Conservation (phyloP, 2,797 vertebrate species). For the Bradypodion ventrale region DNA sequence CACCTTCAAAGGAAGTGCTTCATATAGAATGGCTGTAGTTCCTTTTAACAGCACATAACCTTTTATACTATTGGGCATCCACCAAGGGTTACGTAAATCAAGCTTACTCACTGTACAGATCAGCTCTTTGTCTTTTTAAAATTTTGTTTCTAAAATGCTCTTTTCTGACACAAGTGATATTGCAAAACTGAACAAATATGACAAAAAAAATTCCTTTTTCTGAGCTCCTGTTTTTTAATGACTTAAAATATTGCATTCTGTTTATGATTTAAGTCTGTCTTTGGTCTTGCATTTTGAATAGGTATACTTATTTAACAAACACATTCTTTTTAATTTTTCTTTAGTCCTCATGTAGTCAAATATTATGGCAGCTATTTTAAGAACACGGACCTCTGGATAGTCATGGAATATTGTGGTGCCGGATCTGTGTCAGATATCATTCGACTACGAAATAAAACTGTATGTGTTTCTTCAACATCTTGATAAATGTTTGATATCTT, state of each 20-base stretch:
- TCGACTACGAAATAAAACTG: constrained; percentile 92
- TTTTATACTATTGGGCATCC: constrained; percentile 3
- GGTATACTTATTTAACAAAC: neutral
- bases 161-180: neutral
- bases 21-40: neutral
- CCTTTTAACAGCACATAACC: neutral
- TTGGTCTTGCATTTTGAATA: neutral
- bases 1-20: constrained; percentile 9
- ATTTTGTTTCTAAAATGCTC: constrained; percentile 8
- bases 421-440: constrained; percentile 95
- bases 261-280: neutral
- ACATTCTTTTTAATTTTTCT: constrained; percentile 16
- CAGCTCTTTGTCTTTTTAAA: neutral
- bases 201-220: constrained; percentile 27
- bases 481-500: neutral
- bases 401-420: constrained; percentile 95
- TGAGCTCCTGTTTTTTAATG: neutral
- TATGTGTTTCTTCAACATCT: constrained; percentile 65
- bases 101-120: neutral
- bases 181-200: neutral
- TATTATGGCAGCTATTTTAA: constrained; percentile 98
- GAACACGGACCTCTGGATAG: constrained; percentile 95
- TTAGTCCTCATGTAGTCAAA: constrained; percentile 84
- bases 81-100: neutral
- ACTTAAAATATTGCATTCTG: neutral